Base-by-base conservation (phyloP, 2,888 invertebrate species). In the Sabatieria punctata region DNA sequence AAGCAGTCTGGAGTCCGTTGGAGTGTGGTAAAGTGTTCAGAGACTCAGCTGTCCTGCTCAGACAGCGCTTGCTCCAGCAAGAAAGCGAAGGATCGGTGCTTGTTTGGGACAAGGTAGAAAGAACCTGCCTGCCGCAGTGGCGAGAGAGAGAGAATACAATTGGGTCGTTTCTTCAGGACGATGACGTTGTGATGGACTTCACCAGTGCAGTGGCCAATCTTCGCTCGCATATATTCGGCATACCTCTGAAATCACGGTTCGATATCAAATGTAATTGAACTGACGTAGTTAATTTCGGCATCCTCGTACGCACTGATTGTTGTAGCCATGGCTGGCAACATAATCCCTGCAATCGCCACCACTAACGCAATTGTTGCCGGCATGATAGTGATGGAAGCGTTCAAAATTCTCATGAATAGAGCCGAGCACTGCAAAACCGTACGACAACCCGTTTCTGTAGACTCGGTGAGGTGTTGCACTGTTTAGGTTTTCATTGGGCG, bases 341-440 rank as follows among this genome's bases (percentile, higher is more conserved):
- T 99, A 57, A 91, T 99, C 61, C 97, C 97, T 6, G 97, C 97
- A 0, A 95, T 99, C 63, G 95, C 97, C 4, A 91, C 95, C 0
- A 93, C 95, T 1, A 99, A 99, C 66, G 95, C 97, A 0, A 84
- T 97, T 49, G 82, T 97, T 30, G 91, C 93, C 1, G 97, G 91
- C 0, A 73, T 95, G n/a, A 85, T 91, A 1, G 85, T 93, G 0
- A 72, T 91, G 45, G 81, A 88, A 51, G 80, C 84, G 0, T 78
- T 88, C 55, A 77, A 79, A 46, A 75, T 85, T 4, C 71, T 95
- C 1, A 70, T 73, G 43, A 62, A 41, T 6, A 49, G 47, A 43
- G 71, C 78, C 30, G 73, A 77, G 13, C 71, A 74, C 21, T 83
- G 85, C 63, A 76, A 77, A 59, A 78, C 82, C 1, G 80, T 86